Base-by-base conservation (phyloP, 2,797 vertebrate species). In the Pipistrellus pygmaeus region DNA sequence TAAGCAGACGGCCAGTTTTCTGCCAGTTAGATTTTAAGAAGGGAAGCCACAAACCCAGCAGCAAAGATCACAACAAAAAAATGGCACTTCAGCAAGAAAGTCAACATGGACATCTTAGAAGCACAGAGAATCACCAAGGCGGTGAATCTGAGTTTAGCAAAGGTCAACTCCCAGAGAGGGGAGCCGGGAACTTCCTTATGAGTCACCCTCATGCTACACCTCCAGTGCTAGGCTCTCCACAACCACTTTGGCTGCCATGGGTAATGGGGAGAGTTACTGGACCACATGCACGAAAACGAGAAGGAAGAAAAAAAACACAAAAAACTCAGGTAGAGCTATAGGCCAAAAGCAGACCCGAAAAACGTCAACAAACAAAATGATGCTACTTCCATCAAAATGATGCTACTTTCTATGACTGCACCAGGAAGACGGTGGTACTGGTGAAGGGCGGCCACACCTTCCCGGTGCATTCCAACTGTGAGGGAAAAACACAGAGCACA, bases 261-360 rank as follows among this genome's bases (percentile, higher is more conserved):
- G 7, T 17, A 21, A 1, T 14, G 38, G 44, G 60, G 30, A 15
- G 64, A 30, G 23, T 68, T 11, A 30, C 23, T 10, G 13, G 51
- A 68, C 13, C 13, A 3, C 0, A 10, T 20, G 15, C 17, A 7
- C 1, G 9, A 55, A 55, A 15, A 48, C 6, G 55, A 57, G 17
- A 25, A 71, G 80, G 81, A 27, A 38, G n/a, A 84, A 81, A 48
- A 48, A 48, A 13, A 48, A 95, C n/a, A n/a, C n/a, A 23, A 82
- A n/a, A 11, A 12, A 3, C n/a, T n/a, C 32, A 44, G 4, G 66
- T 3, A 38, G 10, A 76, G 18, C 4, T 3, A 38, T 2, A 1
- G n/a, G 15, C 32, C 66, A 68, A 71, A 38, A 57, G 80, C 7
- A 78, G 46, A 8, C 8, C 20, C 30, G 2, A 18, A 44, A 60